Conservation (phyloP, 2,888 invertebrate genomes). For the Anagyrus pseudococci region DNA sequence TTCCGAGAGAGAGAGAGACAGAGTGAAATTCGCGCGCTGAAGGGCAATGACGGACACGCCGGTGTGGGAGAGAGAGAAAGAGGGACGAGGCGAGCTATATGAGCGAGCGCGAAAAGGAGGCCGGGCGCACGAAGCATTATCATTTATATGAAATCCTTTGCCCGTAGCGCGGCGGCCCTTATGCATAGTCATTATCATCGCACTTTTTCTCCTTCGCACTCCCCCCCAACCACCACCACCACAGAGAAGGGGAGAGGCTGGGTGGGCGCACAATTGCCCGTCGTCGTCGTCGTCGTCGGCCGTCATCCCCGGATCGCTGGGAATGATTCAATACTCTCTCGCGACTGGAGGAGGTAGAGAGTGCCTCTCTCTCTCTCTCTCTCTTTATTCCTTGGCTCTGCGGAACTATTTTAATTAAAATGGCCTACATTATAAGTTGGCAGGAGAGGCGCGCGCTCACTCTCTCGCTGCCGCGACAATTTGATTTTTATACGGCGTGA, state of each 20-base stretch:
- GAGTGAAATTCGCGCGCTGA: background rate
- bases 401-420: constrained; percentile 37
- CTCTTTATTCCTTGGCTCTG: background rate
- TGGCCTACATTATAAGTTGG: constrained; percentile 23
- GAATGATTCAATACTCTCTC: constrained; percentile 34
- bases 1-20: constrained; percentile 28
- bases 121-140: constrained; percentile 51
- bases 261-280: too few species aligned
- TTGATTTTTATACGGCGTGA: constrained; percentile 19
- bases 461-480: constrained; percentile 1
- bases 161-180: constrained; percentile 44
- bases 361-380: background rate
- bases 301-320: constrained; percentile 21
- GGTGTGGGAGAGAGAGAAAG: constrained; percentile 23
- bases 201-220: constrained; percentile 34
- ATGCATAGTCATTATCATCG: constrained; percentile 37
- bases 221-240: too few species aligned
- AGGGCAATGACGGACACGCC: background rate
- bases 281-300: too few species aligned
- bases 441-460: background rate
- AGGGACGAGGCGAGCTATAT: constrained; percentile 18
- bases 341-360: constrained; percentile 8
- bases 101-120: constrained; percentile 42
- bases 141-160: constrained; percentile 61
- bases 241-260: too few species aligned